Evolutionary conservation across 2,888 invertebrate species (phyloP).

Genomic region (Acrobeloides nanus): DNA sequence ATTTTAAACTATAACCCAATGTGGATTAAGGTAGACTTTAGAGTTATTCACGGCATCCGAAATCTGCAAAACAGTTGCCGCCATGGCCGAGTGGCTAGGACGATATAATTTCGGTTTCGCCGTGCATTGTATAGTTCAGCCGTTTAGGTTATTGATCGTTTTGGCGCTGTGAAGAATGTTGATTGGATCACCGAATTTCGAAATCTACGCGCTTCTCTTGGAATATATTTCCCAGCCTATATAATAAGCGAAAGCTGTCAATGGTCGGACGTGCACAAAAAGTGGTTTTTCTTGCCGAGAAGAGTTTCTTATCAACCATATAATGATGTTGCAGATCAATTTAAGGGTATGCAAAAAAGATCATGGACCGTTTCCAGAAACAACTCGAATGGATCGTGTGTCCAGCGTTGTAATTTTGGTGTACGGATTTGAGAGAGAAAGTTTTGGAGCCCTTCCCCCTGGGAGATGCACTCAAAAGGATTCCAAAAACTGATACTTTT

Average conservation of each 20-base stretch:
- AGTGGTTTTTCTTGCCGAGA: conserved; percentile 25
- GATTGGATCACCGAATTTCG: conserved; percentile 61
- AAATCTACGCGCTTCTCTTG: conserved; percentile 67
- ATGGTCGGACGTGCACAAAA: conserved; percentile 71
- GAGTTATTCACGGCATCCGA: too few relatives aligned
- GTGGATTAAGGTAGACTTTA: conserved; percentile 68
- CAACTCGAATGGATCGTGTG: too few relatives aligned
- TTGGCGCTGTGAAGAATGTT: conserved; percentile 68
- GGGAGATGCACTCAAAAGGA: too few relatives aligned
- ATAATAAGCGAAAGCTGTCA: conserved; percentile 89
- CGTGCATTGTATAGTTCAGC: too few relatives aligned
- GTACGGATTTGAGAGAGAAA: too few relatives aligned
- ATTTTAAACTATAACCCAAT: conserved; percentile 73
- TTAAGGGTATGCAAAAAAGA: conserved; percentile 7
- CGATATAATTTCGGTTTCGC: too few relatives aligned
- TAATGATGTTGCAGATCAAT: conserved; percentile 13
- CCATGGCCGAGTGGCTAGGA: too few relatives aligned
- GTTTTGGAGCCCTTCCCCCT: too few relatives aligned
- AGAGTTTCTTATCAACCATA: conserved; percentile 17
- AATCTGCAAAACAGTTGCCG: too few relatives aligned
- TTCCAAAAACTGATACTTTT: too few relatives aligned
- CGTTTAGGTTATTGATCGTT: conserved; percentile 46
- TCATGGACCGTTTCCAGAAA: too few relatives aligned
- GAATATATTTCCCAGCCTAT: conserved; percentile 81
- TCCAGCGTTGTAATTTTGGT: too few relatives aligned